These are phyloP conservation scores for Helleia helle DNA, from an alignment of 2,888 invertebrate species.

Conservation along the genomic window DNA sequence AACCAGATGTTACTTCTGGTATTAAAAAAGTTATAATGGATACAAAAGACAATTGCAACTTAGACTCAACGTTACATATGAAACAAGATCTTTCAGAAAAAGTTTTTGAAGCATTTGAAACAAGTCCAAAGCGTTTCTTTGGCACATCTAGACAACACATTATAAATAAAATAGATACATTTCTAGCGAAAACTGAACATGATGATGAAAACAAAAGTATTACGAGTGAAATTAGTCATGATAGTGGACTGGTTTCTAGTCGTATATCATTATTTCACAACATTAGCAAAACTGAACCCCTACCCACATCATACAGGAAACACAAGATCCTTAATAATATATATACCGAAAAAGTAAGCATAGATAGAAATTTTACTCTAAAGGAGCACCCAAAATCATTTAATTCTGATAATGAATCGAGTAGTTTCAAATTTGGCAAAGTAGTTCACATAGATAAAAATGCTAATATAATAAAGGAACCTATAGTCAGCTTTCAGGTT, in stretches of 20 bases:
- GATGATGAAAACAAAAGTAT: conserved; percentile 32
- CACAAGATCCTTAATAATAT: conserved; percentile 49
- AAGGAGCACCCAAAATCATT: neutral
- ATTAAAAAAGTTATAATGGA: neutral
- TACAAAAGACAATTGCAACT: conserved; percentile 10
- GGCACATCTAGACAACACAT: conserved; percentile 64
- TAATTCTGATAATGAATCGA: neutral
- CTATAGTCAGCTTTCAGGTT: conserved; percentile 4
- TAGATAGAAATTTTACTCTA: conserved; percentile 18
- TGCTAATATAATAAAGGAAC: conserved; percentile 5
- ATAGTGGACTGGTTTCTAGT: conserved; percentile 63
- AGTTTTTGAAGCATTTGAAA: conserved; percentile 65
- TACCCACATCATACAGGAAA: conserved; percentile 37
- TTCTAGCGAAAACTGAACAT: conserved; percentile 45
- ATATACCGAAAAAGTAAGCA: conserved; percentile 15
- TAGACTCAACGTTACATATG: too few relatives aligned
- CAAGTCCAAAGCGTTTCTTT: conserved; percentile 64
- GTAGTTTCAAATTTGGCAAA: conserved; percentile 3
- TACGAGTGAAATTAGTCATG: conserved; percentile 34
- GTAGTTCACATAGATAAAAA: conserved; percentile 2
- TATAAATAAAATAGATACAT: conserved; percentile 59
- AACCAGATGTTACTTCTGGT: neutral
- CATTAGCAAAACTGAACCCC: conserved; percentile 50
- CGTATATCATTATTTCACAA: conserved; percentile 61
- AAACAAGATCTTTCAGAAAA: conserved; percentile 63